These are phyloP conservation scores for Marmota monax DNA, from an alignment of 2,113 vertebrate genomes.

Conservation along the genomic window DNA sequence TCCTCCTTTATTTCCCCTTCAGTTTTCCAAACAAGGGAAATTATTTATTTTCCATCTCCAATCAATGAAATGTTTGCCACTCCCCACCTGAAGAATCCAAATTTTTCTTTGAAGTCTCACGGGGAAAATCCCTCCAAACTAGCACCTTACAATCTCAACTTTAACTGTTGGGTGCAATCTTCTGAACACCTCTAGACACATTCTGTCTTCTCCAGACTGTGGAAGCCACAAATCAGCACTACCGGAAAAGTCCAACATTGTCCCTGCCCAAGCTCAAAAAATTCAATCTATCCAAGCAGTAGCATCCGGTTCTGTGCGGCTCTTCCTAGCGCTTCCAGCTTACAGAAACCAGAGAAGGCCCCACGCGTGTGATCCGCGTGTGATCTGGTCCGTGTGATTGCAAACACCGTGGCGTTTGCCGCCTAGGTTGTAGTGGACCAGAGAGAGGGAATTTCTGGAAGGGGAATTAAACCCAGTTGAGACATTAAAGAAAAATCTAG, in stretches of 20 bases:
- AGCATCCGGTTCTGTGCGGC: neutral
- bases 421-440: neutral
- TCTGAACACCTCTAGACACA: neutral
- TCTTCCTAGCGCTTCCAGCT: neutral
- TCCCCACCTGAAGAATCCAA: neutral
- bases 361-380: neutral
- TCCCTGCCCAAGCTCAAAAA: neutral
- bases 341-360: neutral
- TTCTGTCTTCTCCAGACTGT: neutral
- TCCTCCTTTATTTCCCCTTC: neutral
- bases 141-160: neutral
- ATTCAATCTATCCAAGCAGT: neutral
- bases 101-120: neutral
- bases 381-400: neutral
- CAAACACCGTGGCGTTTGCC: neutral
- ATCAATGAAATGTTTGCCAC: neutral
- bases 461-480: neutral
- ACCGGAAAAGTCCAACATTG: neutral
- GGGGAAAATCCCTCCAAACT: neutral
- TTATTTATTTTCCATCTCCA: neutral
- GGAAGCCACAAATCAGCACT: neutral
- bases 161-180: neutral
- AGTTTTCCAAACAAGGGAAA: neutral
- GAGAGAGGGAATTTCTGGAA: neutral
- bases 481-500: neutral